Conservation (phyloP, 92 coral and sea anemone genomes). For the Heliopora coerulea region DNA sequence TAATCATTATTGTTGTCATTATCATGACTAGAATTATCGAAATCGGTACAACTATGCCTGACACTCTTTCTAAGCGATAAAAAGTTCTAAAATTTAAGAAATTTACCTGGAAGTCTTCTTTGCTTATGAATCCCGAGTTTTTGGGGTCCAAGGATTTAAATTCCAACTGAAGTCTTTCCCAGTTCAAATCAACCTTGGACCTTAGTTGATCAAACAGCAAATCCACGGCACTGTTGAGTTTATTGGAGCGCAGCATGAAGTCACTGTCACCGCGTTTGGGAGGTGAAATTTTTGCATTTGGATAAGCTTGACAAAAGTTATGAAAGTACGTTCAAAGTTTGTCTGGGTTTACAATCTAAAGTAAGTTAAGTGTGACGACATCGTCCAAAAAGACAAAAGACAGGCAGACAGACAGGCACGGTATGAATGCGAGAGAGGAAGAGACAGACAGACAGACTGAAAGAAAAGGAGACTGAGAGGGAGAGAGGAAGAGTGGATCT, state of each 20-base stretch:
- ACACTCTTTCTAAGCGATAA: too few species aligned
- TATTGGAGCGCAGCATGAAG: slow-evolving; percentile 98
- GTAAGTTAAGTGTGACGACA: too few species aligned
- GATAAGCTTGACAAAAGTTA: too few species aligned
- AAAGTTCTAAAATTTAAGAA: not conserved
- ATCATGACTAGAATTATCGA: not conserved
- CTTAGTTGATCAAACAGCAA: slow-evolving; percentile 83
- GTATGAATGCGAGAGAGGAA: too few species aligned
- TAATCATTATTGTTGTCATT: not conserved
- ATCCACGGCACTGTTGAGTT: slow-evolving; percentile 93
- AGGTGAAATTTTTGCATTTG: slow-evolving; percentile 94
- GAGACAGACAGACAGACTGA: too few species aligned
- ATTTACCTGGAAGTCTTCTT: slow-evolving; percentile 79
- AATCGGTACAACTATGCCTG: too few species aligned
- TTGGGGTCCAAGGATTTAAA: slow-evolving; percentile 68
- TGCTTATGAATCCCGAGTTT: slow-evolving; percentile 61
- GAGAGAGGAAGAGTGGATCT: too few species aligned
- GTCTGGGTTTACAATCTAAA: too few species aligned
- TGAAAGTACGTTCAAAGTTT: too few species aligned
- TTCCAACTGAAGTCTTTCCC: slow-evolving; percentile 86
- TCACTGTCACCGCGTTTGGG: slow-evolving; percentile 97
- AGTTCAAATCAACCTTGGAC: slow-evolving; percentile 79
- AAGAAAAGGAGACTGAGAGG: too few species aligned
- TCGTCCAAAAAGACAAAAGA: too few species aligned
- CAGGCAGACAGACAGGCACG: too few species aligned